Percentiles rank a stretch among this genome's conserved stretches.
Conservation (phyloP, 2,797 vertebrate genomes). For the Enteromius trimaculatus region DNA sequence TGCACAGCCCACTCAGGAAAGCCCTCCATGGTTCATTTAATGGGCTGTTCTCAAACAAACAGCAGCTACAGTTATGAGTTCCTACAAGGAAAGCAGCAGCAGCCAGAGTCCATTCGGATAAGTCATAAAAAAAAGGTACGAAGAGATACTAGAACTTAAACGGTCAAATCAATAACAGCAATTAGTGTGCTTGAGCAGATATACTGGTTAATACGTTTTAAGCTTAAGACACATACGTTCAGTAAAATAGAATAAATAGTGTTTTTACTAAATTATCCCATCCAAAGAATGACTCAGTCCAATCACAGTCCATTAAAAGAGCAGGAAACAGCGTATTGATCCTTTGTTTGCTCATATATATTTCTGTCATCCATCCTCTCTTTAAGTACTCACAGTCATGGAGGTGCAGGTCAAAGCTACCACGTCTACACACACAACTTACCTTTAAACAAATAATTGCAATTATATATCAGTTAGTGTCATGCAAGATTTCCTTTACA, state of each 20-base stretch:
- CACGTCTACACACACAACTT: not conserved
- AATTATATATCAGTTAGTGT: not conserved
- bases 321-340: slow-evolving; percentile 47
- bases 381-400: slow-evolving; percentile 46
- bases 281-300: slow-evolving; percentile 37
- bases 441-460: slow-evolving; percentile 10
- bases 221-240: not conserved
- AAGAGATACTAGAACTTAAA: not conserved
- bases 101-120: not conserved
- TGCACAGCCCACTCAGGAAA: slow-evolving; percentile 55
- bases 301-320: slow-evolving; percentile 44
- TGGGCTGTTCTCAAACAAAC: slow-evolving; percentile 54
- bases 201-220: not conserved
- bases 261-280: slow-evolving; percentile 11
- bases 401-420: not conserved
- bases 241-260: not conserved
- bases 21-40: slow-evolving; percentile 53
- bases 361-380: slow-evolving; percentile 35
- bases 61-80: slow-evolving; percentile 32
- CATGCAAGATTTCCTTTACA: not conserved
- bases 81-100: not conserved
- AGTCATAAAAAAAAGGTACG: not conserved
- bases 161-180: not conserved
- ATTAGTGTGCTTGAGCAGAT: not conserved
- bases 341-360: slow-evolving; percentile 44